Base-by-base conservation (phyloP, 2,888 invertebrate species). In the Agonopterix subpropinquella region DNA sequence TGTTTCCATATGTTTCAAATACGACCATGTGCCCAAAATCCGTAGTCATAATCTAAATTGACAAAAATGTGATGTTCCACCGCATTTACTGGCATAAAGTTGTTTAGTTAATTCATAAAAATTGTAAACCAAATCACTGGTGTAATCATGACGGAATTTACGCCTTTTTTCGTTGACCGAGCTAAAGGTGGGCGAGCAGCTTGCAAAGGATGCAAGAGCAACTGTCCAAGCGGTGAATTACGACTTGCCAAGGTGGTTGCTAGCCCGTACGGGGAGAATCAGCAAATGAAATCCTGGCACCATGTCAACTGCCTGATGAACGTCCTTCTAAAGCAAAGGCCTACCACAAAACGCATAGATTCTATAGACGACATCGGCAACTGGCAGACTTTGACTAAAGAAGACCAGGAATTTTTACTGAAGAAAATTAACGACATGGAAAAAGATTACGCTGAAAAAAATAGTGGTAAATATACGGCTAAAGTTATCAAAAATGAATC, bases 201-300 rank as follows among this genome's bases (percentile, higher is more conserved):
- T 10, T 97, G 97, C 70, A 96, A 96, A 76, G 95, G 94, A 65
- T 97, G 97, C 76, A 97, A 96, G 82, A 86, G 91, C 52, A 93
- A 93, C 65, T 93, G 96, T 64, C 91, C 91, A 1, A 91, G 92
- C 66, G 95, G 93, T 15, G 89, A 91, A 52, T 67, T 96, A 43
- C 89, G 97, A 50, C 82, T 97, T 44, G 96, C 94, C 0, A 96
- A 96, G 75, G 57, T 95, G 11, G 90, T 92, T 4, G 80, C 93
- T 1, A 97, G 95, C 77, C 95, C 95, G 0, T 96, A 95, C 67
- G 91, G 85, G 10, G 92, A 91, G 13, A 92, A 91, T 0, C 92
- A 88, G 56, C 73, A 92, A 62, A 95, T 97, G 95, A 97, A 96
- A 74, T 91, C 91, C 58, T 97, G 96, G 94, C 91, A 93, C 72